phyloP scores from a whole-genome alignment of 2,797 vertebrate species.

The Tamandua tetradactyla region DNA sequence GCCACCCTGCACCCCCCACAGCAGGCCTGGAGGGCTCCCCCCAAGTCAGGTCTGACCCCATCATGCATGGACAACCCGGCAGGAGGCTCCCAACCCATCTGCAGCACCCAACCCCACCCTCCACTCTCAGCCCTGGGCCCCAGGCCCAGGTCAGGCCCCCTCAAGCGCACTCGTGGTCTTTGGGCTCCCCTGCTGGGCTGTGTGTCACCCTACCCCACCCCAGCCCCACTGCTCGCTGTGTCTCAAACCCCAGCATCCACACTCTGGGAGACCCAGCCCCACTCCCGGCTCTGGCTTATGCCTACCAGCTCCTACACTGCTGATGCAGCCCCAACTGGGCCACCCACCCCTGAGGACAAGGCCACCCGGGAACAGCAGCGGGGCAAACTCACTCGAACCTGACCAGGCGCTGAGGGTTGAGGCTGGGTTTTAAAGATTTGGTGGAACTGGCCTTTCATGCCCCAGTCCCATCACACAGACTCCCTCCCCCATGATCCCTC shows the following conservation, averaged over 20 bases:
- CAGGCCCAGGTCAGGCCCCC: no score
- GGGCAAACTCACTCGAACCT: no score
- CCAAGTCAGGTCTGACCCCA: neutral
- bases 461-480: neutral
- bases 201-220: neutral
- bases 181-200: neutral
- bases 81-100: neutral
- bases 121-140: no score
- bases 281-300: neutral
- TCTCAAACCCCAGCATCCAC: neutral
- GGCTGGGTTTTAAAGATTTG: neutral
- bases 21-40: neutral
- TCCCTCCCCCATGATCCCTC: rapidly evolving
- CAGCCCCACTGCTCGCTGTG: neutral
- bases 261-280: neutral
- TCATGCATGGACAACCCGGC: neutral
- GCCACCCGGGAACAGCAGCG: no score
- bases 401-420: neutral
- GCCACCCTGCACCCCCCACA: neutral
- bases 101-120: no score
- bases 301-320: neutral
- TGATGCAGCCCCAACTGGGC: no score
- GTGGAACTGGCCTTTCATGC: neutral
- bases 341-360: no score
- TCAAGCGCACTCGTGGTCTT: no score